Conservation (phyloP, 2,888 invertebrate species). For the Zonitis immaculata region DNA sequence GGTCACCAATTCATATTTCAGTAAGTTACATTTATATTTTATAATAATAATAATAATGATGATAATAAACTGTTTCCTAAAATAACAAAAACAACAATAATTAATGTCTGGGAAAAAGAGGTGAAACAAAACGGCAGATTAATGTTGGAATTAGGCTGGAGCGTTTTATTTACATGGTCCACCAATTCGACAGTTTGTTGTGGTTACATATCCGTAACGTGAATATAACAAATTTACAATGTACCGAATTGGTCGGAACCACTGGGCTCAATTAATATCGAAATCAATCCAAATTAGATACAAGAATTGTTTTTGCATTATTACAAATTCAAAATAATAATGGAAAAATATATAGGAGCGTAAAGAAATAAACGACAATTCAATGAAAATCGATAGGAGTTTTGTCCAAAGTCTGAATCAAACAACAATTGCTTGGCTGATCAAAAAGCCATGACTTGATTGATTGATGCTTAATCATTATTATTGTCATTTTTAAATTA, state of each 20-base stretch:
- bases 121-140: constrained; percentile 8
- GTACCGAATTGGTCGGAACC: background rate
- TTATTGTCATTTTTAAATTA: background rate
- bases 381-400: no score
- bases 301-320: background rate
- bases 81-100: background rate
- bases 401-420: background rate
- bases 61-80: background rate
- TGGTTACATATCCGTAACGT: constrained; percentile 14
- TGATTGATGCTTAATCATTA: background rate
- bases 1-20: constrained; percentile 38
- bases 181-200: constrained; percentile 17
- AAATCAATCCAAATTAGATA: background rate
- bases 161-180: constrained; percentile 18
- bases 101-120: background rate
- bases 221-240: background rate
- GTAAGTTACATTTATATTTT: constrained; percentile 32
- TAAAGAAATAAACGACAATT: no score
- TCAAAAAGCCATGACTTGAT: background rate
- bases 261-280: background rate
- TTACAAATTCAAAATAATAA: background rate
- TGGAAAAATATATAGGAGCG: no score
- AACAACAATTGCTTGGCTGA: background rate
- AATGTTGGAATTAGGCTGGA: constrained; percentile 9
- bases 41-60: background rate